Base-by-base conservation (phyloP, 2,797 vertebrate species). In the Champsocephalus esox region DNA sequence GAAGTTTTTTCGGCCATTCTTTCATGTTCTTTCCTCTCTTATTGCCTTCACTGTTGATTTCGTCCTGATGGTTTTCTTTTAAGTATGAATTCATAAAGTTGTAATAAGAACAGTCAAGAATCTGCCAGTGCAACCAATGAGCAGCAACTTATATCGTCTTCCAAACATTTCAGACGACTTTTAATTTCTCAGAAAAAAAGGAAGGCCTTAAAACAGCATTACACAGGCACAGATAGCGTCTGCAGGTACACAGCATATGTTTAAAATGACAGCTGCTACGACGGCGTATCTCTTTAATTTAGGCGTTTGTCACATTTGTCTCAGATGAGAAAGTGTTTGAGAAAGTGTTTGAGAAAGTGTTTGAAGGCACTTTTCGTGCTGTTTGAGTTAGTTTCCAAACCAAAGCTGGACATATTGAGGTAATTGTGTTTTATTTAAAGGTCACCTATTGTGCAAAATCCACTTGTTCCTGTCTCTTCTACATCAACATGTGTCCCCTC, bases 81-180 rank as follows among this genome's bases (percentile, higher is more conserved):
- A 67, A n/a, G 63, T 60, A 48, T 48, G 28, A 45, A 67, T 74
- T 19, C 16, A 49, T 50, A 17, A 19, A 57, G 68, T 51, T 52
- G 45, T 13, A 38, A 38, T 12, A 6, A 14, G 14, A 8, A 16
- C 1, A n/a, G 14, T 61, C 54, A 11, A 13, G 59, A 8, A 59
- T 59, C 66, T 54, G 17, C 41, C 50, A 65, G 59, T 48, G 48
- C 43, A 24, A 54, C 46, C 13, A 2, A 49, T 28, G 24, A 34
- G 9, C 44, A 60, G 11, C 17, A 48, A 43, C 14, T 16, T 41
- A 46, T 12, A 34, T 28, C 12, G 13, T 17, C 44, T 50, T 21
- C 9, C 13, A 5, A 6, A 38, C 48, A 68, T 17, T 45, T 41
- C 0, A 17, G 9, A 14, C 46, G 28, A 56, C 57, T 58, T 62